Evolutionary conservation across 1,140 invertebrate genomes (phyloP), one percentile per base, ranked within the genome.

Genomic region (Leguminivora glycinivorella): DNA sequence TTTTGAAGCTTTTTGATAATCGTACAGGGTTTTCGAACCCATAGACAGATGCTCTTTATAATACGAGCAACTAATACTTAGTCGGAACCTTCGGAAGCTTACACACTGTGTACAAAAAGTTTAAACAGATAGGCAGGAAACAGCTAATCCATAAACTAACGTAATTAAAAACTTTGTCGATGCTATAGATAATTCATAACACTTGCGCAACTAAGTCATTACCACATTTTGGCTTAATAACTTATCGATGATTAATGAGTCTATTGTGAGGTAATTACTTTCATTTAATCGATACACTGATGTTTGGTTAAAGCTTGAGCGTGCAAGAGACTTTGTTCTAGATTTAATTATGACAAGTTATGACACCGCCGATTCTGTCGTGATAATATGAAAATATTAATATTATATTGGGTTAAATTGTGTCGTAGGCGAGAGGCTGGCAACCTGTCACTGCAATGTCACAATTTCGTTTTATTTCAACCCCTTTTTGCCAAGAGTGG

Each of bases 111-210:
- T 52, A 22, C 19, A 52, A 52, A 52, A 52, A 52, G 47, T 52
- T 52, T 9, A 52, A 52, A 52, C n/a, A n/a, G 19, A 52, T 52
- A 29, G 58, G 58, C 25, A 63, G 58, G 25, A 29, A 29, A 29
- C 29, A 29, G 26, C 24, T n/a, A 29, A 31, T 63, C 58, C 26
- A 63, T 63, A 63, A 63, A 14, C 58, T 31, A 63, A 19, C 25
- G n/a, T 63, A 63, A 63, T 63, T 63, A 63, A 63, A 63, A 29
- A 63, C 58, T 26, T 31, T 63, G 58, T 63, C 25, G 58, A 63
- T 63, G 25, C 26, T 10, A 63, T 19, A 63, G 58, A 63, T 63
- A 63, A 63, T 63, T 29, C 56, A 29, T 26, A 17, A 29, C 14
- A 17, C 25, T 63, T 63, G 34, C 58, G 58, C 26, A 63, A 63